Conservation (phyloP, 1,140 invertebrate genomes). For the Dinoponera quadriceps region DNA sequence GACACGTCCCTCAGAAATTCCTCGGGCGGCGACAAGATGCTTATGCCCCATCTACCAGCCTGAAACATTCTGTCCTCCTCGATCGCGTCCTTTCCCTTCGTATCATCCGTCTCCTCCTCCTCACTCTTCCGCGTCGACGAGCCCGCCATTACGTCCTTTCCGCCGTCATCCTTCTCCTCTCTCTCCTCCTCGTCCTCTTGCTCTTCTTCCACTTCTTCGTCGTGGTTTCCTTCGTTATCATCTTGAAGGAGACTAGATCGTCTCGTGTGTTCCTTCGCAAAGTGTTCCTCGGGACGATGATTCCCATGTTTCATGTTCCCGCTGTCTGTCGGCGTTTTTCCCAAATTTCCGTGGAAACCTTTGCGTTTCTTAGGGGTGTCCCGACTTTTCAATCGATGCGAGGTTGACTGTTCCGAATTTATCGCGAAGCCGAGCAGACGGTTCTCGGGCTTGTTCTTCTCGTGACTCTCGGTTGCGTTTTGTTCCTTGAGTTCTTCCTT, state of each 20-base stretch:
- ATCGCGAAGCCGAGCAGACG: not conserved
- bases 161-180: not conserved
- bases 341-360: not conserved
- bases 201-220: too few species aligned
- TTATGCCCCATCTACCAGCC: conserved; percentile 57
- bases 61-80: conserved; percentile 28
- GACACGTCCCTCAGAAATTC: conserved; percentile 55
- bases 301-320: not conserved
- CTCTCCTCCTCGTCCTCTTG: not conserved
- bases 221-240: not conserved
- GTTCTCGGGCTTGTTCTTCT: not conserved
- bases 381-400: not conserved
- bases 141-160: not conserved
- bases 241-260: conserved; percentile 11
- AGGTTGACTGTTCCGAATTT: not conserved
- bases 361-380: not conserved
- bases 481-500: not conserved
- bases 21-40: conserved; percentile 29
- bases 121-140: conserved; percentile 5
- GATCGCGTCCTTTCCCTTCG: not conserved
- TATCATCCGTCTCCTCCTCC: not conserved
- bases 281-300: not conserved
- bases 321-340: not conserved
- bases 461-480: not conserved
- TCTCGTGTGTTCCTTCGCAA: not conserved